Evolutionary conservation across 2,797 vertebrate species (phyloP), one percentile per base, ranked within the genome.

Genomic region (Sebastiscus tertius): DNA sequence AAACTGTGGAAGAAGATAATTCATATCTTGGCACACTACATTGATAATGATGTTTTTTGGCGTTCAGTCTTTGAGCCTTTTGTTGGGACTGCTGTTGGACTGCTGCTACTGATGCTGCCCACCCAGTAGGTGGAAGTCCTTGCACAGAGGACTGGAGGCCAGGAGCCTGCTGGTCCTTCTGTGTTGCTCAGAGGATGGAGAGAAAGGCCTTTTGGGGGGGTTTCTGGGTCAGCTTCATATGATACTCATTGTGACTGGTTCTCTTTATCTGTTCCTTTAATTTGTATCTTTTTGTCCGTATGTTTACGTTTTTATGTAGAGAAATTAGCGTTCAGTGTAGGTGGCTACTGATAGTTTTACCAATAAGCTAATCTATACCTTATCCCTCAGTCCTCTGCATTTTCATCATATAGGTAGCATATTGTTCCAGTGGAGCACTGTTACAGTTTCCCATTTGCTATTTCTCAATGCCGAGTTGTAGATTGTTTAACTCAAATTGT

Each of bases 271-370:
- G 20, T 76, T 77, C 24, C 80, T 73, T 31, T 31, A 54, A 75
- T 80, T 68, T 82, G 68, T 46, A 72, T 79, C 24, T 82, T 81
- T 81, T 85, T 87, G 34, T 66, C 29, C 29, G 56, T 78, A 69
- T 87, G 93, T 95, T 95, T 92, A 94, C 87, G 24, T 89, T 71
- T 87, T 72, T 18, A 39, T 80, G 72, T 81, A 83, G 68, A 63
- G 31, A 81, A 73, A 68, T 72, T 75, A 65, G 39, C 26, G 31
- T 83, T 83, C 12, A 66, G 46, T 75, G 64, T 81, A 77, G 54
- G 55, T 59, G 69, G 39, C 77, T 79, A 59, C 70, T 73, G 27
- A 61, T 80, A 65, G 29, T 69, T 83, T 77, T 64, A 49, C 7
- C 4, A 86, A 49, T 70, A 12, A 75, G 34, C 20, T 78, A 24